Evolutionary conservation across 2,113 vertebrate genomes (phyloP).

Genomic region (Nansenia antarctica): DNA sequence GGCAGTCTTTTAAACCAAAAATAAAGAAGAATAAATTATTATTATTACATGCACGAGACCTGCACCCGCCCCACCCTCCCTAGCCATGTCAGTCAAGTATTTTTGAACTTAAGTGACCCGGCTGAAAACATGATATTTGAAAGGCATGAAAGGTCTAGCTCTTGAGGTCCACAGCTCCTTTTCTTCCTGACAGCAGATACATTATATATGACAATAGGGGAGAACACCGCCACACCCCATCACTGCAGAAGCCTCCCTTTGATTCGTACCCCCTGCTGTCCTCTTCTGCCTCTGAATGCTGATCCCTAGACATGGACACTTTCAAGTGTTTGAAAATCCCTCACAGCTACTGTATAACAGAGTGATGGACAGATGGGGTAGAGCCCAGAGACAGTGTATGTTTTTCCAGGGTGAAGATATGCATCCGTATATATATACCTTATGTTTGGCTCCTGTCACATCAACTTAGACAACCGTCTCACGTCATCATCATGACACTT

Average conservation of each 20-base stretch:
- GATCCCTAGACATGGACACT: background rate
- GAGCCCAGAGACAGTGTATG: background rate
- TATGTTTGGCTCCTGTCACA: too few relatives aligned
- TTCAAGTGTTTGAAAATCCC: background rate
- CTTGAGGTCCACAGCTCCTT: background rate
- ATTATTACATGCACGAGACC: background rate
- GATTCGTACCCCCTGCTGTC: background rate
- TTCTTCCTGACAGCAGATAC: background rate
- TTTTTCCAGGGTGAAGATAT: background rate
- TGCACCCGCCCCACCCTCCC: background rate
- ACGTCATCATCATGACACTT: background rate
- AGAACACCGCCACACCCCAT: background rate
- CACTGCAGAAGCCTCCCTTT: background rate
- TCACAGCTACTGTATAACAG: background rate
- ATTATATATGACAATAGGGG: constrained; percentile 1
- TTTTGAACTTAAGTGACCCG: background rate
- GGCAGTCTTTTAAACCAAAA: background rate
- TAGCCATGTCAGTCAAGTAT: background rate
- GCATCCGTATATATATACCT: too few relatives aligned
- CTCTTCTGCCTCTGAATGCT: background rate
- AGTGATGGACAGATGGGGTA: background rate
- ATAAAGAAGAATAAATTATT: background rate
- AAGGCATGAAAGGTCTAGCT: background rate
- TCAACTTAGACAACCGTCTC: background rate
- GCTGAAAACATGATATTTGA: constrained; percentile 9